Percentiles rank a stretch among this genome's conserved stretches.
Conservation (phyloP, 2,797 vertebrate genomes). For the Falco peregrinus region DNA sequence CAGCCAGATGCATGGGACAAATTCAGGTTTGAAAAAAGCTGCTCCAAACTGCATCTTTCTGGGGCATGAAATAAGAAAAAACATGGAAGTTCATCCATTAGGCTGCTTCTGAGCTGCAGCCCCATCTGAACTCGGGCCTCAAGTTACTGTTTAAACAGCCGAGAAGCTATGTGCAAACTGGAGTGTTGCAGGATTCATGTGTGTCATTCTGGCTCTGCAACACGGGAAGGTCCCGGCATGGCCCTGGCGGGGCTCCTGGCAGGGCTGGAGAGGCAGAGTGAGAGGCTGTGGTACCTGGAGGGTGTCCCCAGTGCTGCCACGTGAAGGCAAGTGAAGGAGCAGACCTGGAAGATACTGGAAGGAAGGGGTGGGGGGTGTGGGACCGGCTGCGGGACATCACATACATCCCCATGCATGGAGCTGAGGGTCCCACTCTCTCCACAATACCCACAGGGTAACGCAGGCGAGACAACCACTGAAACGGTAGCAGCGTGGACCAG, state of each 20-base stretch:
- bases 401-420: background rate
- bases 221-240: background rate
- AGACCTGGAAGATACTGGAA: background rate
- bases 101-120: background rate
- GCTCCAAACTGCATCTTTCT: too few relatives aligned
- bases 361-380: too few relatives aligned
- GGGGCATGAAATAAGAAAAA: too few relatives aligned
- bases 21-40: background rate
- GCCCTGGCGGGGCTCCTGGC: background rate
- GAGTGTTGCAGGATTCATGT: background rate
- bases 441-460: background rate
- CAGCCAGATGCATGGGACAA: fast-evolving
- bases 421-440: background rate
- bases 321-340: background rate
- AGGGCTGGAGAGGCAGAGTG: background rate
- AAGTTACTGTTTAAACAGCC: background rate
- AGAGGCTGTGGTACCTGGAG: background rate
- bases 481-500: background rate
- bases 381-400: background rate
- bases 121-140: background rate
- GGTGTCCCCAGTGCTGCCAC: background rate
- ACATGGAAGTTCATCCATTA: background rate
- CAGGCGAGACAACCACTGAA: fast-evolving
- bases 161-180: background rate
- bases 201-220: background rate